Conservation (phyloP, 1,140 invertebrate species). For the Anagrus nilaparvatae region DNA sequence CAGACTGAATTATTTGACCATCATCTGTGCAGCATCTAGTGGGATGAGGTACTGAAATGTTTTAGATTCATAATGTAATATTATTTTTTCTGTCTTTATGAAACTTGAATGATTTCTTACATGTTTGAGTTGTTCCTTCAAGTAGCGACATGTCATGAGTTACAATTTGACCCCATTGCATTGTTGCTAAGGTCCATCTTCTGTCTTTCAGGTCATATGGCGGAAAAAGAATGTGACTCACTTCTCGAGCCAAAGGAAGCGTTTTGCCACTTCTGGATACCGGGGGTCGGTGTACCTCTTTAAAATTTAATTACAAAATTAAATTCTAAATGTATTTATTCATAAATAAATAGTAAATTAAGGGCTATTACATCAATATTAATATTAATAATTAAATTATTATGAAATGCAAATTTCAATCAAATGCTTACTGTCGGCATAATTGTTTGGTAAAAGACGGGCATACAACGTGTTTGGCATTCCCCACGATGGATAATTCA, state of each 20-base stretch:
- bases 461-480: constrained; percentile 62
- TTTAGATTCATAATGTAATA: too few relatives aligned
- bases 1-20: constrained; percentile 45
- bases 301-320: constrained; percentile 9
- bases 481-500: constrained; percentile 60
- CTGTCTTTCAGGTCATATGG: constrained; percentile 54
- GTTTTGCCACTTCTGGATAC: constrained; percentile 47
- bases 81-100: too few relatives aligned
- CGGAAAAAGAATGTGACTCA: constrained; percentile 60
- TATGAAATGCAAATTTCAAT: background rate
- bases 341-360: too few relatives aligned
- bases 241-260: constrained; percentile 58
- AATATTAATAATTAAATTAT: background rate
- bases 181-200: constrained; percentile 60
- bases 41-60: constrained; percentile 51
- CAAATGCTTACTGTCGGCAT: constrained; percentile 60
- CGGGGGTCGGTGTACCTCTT: constrained; percentile 57
- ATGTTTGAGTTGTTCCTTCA: constrained; percentile 56
- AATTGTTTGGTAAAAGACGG: constrained; percentile 69
- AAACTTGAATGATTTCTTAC: too few relatives aligned
- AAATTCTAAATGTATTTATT: too few relatives aligned
- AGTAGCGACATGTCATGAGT: constrained; percentile 78
- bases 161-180: constrained; percentile 82
- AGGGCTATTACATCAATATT: too few relatives aligned
- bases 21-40: constrained; percentile 60